Conservation (phyloP, 2,888 invertebrate species). For the Trissonchulus latispiculum region DNA sequence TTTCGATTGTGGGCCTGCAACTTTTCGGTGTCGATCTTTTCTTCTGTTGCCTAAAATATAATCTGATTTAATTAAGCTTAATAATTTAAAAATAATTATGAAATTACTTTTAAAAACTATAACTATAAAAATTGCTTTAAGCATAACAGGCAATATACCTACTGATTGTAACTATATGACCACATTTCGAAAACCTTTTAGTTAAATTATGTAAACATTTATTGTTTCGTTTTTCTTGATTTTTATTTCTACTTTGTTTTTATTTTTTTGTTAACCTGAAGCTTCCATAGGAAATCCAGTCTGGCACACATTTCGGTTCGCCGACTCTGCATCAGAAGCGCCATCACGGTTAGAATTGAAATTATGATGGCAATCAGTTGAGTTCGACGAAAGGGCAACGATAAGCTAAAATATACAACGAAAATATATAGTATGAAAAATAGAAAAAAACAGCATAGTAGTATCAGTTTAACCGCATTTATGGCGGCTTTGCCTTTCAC, state of each 20-base stretch:
- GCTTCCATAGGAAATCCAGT: conserved; percentile 90
- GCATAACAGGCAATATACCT: no score
- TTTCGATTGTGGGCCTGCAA: conserved; percentile 90
- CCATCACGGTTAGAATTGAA: conserved; percentile 37
- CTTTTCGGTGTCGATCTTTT: conserved; percentile 94
- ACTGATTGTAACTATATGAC: no score
- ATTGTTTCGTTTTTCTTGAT: no score
- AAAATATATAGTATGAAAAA: background rate
- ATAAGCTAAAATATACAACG: background rate
- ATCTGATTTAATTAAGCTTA: background rate
- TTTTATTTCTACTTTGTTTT: no score
- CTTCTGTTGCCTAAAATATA: conserved; percentile 65
- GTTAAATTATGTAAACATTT: no score
- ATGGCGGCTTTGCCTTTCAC: background rate
- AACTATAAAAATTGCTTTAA: conserved; percentile 13
- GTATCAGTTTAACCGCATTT: background rate
- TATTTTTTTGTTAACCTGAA: conserved; percentile 73
- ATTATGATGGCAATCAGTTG: background rate
- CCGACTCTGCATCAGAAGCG: conserved; percentile 77
- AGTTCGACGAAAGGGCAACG: background rate
- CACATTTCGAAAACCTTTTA: no score
- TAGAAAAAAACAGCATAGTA: background rate
- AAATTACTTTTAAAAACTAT: background rate
- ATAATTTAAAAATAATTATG: background rate
- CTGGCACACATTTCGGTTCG: conserved; percentile 89